Evolutionary conservation across 1,140 invertebrate species (phyloP).

Genomic region (Ericerus pela): DNA sequence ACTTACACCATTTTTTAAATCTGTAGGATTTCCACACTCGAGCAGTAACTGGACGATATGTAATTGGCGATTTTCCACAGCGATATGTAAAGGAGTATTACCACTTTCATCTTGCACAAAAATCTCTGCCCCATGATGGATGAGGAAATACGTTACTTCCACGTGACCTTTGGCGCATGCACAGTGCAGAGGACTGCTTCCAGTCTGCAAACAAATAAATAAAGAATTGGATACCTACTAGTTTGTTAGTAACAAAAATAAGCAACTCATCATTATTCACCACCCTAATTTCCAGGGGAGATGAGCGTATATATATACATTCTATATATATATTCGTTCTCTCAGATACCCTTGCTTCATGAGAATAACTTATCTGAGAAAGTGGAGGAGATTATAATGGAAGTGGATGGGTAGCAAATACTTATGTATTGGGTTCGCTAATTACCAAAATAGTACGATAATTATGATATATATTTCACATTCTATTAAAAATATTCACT

Average conservation of each 20-base stretch:
- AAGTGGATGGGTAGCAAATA: too few species aligned
- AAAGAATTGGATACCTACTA: background rate
- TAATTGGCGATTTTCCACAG: constrained; percentile 61
- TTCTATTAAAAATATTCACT: too few species aligned
- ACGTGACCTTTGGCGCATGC: constrained; percentile 56
- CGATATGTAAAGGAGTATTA: constrained; percentile 64
- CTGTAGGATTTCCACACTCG: constrained; percentile 40
- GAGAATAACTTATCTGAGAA: too few species aligned
- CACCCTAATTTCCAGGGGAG: too few species aligned
- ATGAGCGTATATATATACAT: too few species aligned
- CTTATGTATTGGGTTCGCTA: too few species aligned
- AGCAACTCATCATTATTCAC: too few species aligned
- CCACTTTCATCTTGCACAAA: constrained; percentile 54
- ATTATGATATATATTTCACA: too few species aligned
- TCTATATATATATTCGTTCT: too few species aligned
- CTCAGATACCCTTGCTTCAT: too few species aligned
- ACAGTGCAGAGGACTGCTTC: constrained; percentile 53
- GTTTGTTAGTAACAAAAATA: background rate
- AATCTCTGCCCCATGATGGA: constrained; percentile 36
- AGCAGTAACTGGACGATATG: constrained; percentile 53
- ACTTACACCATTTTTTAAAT: constrained; percentile 39
- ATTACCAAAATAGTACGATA: too few species aligned
- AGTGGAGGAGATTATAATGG: too few species aligned
- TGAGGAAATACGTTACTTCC: constrained; percentile 47
- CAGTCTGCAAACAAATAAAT: constrained; percentile 33